Evolutionary conservation across 2,888 invertebrate genomes (phyloP), one percentile per base, ranked within the genome.

Genomic region (Epistrophe grossulariae): DNA sequence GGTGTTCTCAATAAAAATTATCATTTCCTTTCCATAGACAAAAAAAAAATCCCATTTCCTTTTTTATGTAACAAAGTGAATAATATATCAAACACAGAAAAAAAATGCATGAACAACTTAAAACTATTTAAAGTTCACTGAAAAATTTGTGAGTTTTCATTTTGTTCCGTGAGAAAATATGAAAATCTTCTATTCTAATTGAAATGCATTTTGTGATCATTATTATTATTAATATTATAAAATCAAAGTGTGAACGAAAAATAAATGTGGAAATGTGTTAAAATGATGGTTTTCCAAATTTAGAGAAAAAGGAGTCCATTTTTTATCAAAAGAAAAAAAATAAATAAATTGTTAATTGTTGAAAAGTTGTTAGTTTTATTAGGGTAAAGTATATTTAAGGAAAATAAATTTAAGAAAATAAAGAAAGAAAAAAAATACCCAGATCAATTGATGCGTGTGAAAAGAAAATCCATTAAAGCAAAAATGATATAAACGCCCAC

Each of bases 401-500:
- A 38, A 66, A 57, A 35, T 68, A 52, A 40, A 66, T 72, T 55
- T 15, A n/a, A 62, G 31, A 57, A 76, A 43, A 62, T 2, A 50
- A 15, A 48, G 4, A 24, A 55, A n/a, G n/a, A 45, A 73, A 31
- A 40, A 52, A 52, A 38, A 40, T 70, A 71, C 60, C 40, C 62
- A 62, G 43, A 70, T 40, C 62, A 72, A 80, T 71, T 62, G 73
- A 81, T 66, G 71, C 79, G 83, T 83, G 83, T 62, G 76, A 85
- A 73, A 71, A 59, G 78, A 81, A 76, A 82, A 85, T 78, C 84
- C 74, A 78, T 81, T 74, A 64, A 81, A 78, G 73, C 28, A 28
- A 43, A 78, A 78, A 78, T 66, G 60, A 81, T 80, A 85, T 73
- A 60, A 85, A 85, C 85, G 85, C 85, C 82, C 82, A 81, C 85